A percentile compares a stretch with the other conserved stretches of the same genome.
phyloP scores from a whole-genome alignment of 2,113 vertebrate genomes.

The Turnix velox region DNA sequence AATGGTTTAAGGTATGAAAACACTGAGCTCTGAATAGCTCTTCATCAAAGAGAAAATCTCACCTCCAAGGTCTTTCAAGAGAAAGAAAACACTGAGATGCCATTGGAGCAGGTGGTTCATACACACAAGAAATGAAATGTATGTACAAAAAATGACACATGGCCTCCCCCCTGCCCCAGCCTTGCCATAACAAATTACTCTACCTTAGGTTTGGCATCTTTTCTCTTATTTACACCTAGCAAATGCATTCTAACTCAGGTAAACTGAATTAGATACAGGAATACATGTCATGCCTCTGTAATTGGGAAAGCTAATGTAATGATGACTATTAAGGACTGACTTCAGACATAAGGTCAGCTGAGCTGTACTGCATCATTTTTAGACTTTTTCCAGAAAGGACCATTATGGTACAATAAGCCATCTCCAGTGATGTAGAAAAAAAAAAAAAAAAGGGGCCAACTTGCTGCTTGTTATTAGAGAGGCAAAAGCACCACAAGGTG shows the following conservation, averaged over 20 bases:
- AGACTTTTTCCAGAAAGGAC: not conserved
- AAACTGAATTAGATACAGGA: not conserved
- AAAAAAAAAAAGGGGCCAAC: too few species aligned
- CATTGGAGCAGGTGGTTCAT: not conserved
- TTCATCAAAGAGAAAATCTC: slow-evolving; percentile 24
- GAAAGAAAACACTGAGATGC: not conserved
- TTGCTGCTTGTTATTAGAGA: not conserved
- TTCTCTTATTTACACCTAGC: not conserved
- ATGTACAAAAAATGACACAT: not conserved
- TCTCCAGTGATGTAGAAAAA: not conserved
- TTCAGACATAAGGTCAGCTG: not conserved
- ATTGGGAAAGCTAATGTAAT: not conserved
- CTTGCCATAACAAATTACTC: not conserved
- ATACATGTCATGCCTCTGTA: not conserved
- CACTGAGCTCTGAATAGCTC: not conserved
- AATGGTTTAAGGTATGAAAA: slow-evolving; percentile 10
- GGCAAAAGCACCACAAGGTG: not conserved
- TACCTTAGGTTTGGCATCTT: not conserved
- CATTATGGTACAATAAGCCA: not conserved
- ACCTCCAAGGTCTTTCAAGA: not conserved
- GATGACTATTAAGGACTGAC: not conserved
- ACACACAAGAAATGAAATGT: not conserved
- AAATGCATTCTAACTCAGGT: not conserved
- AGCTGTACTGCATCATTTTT: not conserved
- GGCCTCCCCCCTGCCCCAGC: accelerated